phyloP scores from a whole-genome alignment of 2,113 vertebrate genomes.

The Steatornis caripensis region DNA sequence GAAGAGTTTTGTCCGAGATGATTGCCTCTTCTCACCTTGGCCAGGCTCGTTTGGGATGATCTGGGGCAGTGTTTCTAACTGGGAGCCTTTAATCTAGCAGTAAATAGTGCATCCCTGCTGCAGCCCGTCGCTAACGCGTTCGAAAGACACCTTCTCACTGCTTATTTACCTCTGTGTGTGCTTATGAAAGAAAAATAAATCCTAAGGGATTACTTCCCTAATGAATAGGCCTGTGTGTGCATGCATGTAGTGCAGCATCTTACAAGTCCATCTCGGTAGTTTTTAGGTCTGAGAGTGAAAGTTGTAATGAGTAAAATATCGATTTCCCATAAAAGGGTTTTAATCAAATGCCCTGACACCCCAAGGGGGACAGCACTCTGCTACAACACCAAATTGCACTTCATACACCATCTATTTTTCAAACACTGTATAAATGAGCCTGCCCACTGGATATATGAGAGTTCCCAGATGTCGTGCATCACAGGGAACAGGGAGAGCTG shows the following conservation, averaged over 20 bases:
- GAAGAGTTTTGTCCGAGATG: neutral
- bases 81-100: neutral
- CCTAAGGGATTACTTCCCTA: neutral
- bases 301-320: slow-evolving; percentile 77
- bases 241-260: neutral
- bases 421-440: slow-evolving; percentile 75
- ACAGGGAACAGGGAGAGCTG: slow-evolving; percentile 60
- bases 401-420: slow-evolving; percentile 74
- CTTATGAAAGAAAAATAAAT: neutral
- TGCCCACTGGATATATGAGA: slow-evolving; percentile 75
- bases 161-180: neutral
- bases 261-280: slow-evolving; percentile 60
- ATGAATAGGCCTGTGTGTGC: slow-evolving; percentile 1
- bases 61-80: neutral
- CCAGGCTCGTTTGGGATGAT: no score
- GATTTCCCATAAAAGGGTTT: slow-evolving; percentile 83
- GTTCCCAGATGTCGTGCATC: slow-evolving; percentile 68
- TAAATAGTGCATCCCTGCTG: neutral
- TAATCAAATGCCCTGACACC: slow-evolving; percentile 79
- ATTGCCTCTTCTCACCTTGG: neutral
- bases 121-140: neutral
- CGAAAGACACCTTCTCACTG: neutral
- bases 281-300: slow-evolving; percentile 66
- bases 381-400: slow-evolving; percentile 74
- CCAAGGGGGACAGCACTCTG: slow-evolving; percentile 61